A percentile compares a stretch with the other conserved stretches of the same genome.
Conservation (phyloP, 35 echinoderm and acorn worm genomes). For the Holothuria glaberrima region DNA sequence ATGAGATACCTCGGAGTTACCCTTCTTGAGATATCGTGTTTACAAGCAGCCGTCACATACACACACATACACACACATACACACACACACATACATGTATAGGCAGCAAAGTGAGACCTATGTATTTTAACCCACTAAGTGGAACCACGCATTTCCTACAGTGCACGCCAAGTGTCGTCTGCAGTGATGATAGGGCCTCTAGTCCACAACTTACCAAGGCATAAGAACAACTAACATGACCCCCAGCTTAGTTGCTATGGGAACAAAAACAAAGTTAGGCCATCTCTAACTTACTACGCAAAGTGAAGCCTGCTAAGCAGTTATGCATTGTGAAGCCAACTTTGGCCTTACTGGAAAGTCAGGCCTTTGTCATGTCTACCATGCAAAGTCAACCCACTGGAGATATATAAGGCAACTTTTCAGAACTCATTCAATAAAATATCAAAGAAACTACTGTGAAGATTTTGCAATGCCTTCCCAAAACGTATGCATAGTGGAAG, state of each 20-base stretch:
- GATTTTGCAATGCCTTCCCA: too few species aligned
- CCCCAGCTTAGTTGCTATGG: background rate
- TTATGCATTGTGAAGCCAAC: conserved; percentile 18
- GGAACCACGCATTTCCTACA: background rate
- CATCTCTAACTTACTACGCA: background rate
- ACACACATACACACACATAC: too few species aligned
- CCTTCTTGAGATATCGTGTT: too few species aligned
- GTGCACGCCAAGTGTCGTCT: background rate
- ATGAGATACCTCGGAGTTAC: too few species aligned
- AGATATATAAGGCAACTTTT: background rate
- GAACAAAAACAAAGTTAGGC: background rate
- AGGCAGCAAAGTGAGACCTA: background rate
- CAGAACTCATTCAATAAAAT: background rate
- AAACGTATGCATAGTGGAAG: background rate
- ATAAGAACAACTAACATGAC: background rate
- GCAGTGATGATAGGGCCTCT: background rate
- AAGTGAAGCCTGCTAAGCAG: background rate
- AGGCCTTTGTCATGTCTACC: background rate
- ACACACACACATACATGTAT: too few species aligned
- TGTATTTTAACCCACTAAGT: background rate
- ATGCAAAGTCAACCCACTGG: background rate
- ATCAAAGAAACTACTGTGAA: background rate
- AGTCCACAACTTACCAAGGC: background rate
- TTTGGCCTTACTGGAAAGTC: background rate
- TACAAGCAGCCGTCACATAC: too few species aligned